Evolutionary conservation across 2,888 invertebrate genomes (phyloP), one percentile per base, ranked within the genome.

Genomic region (Patella depressa): DNA sequence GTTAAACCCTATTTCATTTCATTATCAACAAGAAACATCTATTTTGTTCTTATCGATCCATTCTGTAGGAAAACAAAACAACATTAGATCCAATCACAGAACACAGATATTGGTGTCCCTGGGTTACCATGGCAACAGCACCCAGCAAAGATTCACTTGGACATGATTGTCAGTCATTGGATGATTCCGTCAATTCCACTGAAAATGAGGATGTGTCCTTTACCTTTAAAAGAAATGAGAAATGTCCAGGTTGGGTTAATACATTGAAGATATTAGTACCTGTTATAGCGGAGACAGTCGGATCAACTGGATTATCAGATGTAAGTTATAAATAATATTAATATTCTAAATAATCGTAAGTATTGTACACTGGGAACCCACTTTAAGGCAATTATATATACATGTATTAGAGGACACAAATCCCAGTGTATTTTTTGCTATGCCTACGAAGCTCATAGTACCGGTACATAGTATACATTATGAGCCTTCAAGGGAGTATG

Each of bases 41-140:
- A 45, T 9, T 45, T 4, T 45, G 45, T 45, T 45, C 45, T 45
- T 45, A 34, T 34, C 9, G 9, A 9, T 45, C 1, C 7, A 7
- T 7, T 45, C 45, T 78, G 19, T 79, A 85, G 82, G 81, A 83
- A 78, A 80, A 78, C n/a, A 85, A 84, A 53, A 80, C 82, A 12
- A 74, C 70, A 70, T 86, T 89, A 79, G 86, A 88, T 74, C 89
- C 88, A 9, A 65, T 88, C 55, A 81, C 77, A 15, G 88, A 88
- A 77, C 89, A 89, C 78, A 84, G 86, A 65, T 82, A 82, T 55
- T 89, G 88, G 88, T 89, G 89, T 83, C 88, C 89, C n/a, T 88
- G 88, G 88, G 77, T 87, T 75, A 79, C 75, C 15, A 65, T 72
- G 15, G 71, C 19, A 59, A 74, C 55, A 11, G 24, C 15, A 74